A percentile compares a stretch with the other conserved stretches of the same genome.
Conservation (phyloP, 2,888 invertebrate genomes). For the Tineola bisselliella region DNA sequence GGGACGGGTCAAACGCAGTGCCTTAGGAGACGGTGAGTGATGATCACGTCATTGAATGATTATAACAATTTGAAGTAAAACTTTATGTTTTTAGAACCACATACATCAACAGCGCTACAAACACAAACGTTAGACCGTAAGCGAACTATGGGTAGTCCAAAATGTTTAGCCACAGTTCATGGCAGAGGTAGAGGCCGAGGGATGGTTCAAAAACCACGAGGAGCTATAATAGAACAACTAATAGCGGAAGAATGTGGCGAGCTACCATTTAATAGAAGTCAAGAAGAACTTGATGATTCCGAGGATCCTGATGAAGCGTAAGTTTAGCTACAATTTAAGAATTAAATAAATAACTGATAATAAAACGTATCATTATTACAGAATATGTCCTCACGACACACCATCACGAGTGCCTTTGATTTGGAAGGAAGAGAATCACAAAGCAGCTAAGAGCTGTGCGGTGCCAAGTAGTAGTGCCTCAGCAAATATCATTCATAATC, state of each 20-base stretch:
- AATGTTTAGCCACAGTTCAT: conserved; percentile 55
- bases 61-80: not conserved
- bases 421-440: conserved; percentile 63
- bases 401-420: conserved; percentile 81
- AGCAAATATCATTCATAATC: conserved; percentile 42
- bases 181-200: conserved; percentile 37
- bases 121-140: conserved; percentile 57
- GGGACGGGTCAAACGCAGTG: conserved; percentile 49
- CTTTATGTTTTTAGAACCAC: conserved; percentile 39
- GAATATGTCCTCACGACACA: conserved; percentile 73
- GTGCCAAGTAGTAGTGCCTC: conserved; percentile 43
- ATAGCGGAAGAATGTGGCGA: conserved; percentile 60
- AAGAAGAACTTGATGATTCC: conserved; percentile 69
- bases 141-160: conserved; percentile 33
- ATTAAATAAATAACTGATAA: not conserved
- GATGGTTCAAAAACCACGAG: conserved; percentile 45
- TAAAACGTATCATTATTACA: conserved; percentile 21
- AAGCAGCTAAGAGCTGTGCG: conserved; percentile 39
- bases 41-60: not conserved
- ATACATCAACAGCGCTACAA: conserved; percentile 57
- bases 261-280: conserved; percentile 46
- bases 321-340: conserved; percentile 20
- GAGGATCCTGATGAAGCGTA: conserved; percentile 69
- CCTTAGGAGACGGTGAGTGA: conserved; percentile 42
- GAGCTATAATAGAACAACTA: conserved; percentile 50